Base-by-base conservation (phyloP, 2,888 invertebrate genomes). In the Malthinus flaveolus region DNA sequence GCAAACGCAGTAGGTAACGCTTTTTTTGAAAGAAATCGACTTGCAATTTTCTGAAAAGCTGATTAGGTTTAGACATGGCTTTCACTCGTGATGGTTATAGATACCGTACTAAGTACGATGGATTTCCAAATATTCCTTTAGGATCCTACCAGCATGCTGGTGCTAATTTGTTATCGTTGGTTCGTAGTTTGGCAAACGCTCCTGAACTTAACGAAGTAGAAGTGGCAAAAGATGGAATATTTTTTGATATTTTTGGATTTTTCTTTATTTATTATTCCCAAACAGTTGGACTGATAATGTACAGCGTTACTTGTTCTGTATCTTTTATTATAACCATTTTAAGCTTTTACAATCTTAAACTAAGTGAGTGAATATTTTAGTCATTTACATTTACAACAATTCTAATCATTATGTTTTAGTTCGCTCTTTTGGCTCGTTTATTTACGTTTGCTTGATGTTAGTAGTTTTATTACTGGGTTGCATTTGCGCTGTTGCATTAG, bases 161-260 rank as follows among this genome's bases (percentile, higher is more conserved):
- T 1, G 84, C 84, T 56, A 87, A 87, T 72, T 66, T 84, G 13
- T 69, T 86, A 51, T 81, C 80, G 1, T 73, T 86, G 10, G 75
- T 84, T 0, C 69, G 65, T 63, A 62, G 60, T 37, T 62, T 79
- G 12, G 73, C 73, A 6, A 70, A 75, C 51, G 74, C 76, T 9
- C 70, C 73, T 0, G 75, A 78, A 68, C 56, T 78, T 9, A 54
- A 75, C 10, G 71, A 80, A 37, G 31, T 7, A 31, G 31, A 49
- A 39, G 9, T 5, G 8, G 10, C 32, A 7, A 73, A 81, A 11
- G 73, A 78, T 13, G 82, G 84, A 1, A 84, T 92, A 0, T 93
- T 88, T 80, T 91, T 84, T 75, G 92, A 93, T 75, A 82, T 87
- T 48, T 75, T 91, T 66, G 90, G 90, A 33, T 72, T 82, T 61